Evolutionary conservation across 2,888 invertebrate species (phyloP).

Genomic region (Hypomecis atomaria): DNA sequence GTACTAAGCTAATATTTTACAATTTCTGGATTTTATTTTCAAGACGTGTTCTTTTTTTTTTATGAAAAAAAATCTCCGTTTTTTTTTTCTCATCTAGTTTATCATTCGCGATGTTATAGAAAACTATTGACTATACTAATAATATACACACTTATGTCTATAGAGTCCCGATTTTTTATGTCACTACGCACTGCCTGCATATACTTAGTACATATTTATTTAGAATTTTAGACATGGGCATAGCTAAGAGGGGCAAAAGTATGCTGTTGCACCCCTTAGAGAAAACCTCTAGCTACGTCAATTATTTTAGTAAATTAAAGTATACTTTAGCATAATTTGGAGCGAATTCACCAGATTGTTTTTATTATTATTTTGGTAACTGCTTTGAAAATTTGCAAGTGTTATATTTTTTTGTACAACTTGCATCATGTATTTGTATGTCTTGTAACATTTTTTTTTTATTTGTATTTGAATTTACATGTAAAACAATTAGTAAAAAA

Average conservation of each 20-base stretch:
- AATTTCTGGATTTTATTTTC: slow-evolving; percentile 50
- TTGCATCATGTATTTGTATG: no score
- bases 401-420: slow-evolving; percentile 2
- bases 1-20: slow-evolving; percentile 71
- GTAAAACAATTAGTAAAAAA: background rate
- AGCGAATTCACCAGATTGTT: slow-evolving; percentile 11
- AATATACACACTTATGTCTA: slow-evolving; percentile 71
- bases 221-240: no score
- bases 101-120: slow-evolving; percentile 49
- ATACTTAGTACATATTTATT: slow-evolving; percentile 19
- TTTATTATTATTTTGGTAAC: slow-evolving; percentile 10
- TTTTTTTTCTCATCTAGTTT: slow-evolving; percentile 28
- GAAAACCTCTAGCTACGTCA: no score
- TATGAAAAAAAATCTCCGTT: background rate
- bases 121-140: slow-evolving; percentile 66
- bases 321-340: slow-evolving; percentile 20
- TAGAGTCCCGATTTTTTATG: slow-evolving; percentile 60
- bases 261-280: no score
- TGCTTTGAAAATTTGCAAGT: background rate
- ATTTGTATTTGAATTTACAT: no score
- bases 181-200: slow-evolving; percentile 69
- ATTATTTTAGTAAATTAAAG: slow-evolving; percentile 12
- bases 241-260: no score
- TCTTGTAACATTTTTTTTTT: no score
- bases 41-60: background rate